phyloP scores from a whole-genome alignment of 2,888 invertebrate genomes.

The Encarsia formosa region DNA sequence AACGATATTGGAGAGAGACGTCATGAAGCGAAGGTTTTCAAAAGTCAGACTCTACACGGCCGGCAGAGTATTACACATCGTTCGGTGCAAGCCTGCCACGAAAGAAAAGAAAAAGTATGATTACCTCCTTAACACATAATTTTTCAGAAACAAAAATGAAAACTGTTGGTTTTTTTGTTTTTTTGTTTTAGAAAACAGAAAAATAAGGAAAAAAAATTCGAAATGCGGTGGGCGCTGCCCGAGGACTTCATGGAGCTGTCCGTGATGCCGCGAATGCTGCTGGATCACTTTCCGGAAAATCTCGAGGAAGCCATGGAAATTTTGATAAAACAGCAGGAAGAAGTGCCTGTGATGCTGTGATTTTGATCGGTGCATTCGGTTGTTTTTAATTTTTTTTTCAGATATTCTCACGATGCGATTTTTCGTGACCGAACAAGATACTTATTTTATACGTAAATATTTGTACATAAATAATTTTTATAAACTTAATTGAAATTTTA shows the following conservation, averaged over 20 bases:
- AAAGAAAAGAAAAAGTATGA: constrained; percentile 32
- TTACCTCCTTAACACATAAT: constrained; percentile 1
- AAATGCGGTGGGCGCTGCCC: constrained; percentile 76
- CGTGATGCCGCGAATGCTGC: constrained; percentile 80
- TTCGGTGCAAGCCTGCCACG: constrained; percentile 64
- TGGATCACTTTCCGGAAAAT: constrained; percentile 82
- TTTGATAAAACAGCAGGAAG: constrained; percentile 54
- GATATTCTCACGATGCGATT: constrained; percentile 9
- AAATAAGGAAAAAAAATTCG: constrained; percentile 58
- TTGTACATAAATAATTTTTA: constrained; percentile 31
- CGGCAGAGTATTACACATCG: constrained; percentile 77
- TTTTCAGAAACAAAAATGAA: not conserved
- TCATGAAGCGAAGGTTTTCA: constrained; percentile 65
- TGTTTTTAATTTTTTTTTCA: not conserved
- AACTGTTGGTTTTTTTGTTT: not conserved
- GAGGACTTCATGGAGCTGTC: constrained; percentile 78
- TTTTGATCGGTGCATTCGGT: not conserved
- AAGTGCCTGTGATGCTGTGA: constrained; percentile 36
- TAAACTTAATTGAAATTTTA: constrained; percentile 5
- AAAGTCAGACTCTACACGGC: constrained; percentile 70
- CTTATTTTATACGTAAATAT: constrained; percentile 31
- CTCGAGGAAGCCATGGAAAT: constrained; percentile 67
- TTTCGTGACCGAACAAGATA: constrained; percentile 20
- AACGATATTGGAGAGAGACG: constrained; percentile 63
- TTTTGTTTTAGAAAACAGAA: constrained; percentile 49